Conservation (phyloP, 2,113 vertebrate species). For the Seriola rivoliana region DNA sequence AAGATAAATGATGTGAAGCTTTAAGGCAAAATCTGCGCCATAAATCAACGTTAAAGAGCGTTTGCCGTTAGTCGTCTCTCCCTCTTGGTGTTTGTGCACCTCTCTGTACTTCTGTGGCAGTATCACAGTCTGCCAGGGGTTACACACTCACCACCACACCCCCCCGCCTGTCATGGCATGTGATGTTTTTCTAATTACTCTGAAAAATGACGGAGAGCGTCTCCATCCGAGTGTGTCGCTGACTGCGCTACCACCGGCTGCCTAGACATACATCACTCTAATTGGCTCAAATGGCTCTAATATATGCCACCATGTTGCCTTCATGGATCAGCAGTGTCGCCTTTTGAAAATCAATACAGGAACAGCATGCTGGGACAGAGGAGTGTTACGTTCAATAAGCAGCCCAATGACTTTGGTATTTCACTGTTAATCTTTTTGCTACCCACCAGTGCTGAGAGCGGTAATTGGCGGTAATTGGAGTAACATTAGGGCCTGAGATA, state of each 20-base stretch:
- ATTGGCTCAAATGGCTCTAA: constrained; percentile 83
- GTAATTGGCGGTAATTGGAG: constrained; percentile 74
- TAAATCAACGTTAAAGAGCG: constrained; percentile 74
- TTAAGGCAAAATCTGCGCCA: constrained; percentile 50
- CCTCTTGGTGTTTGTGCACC: constrained; percentile 36
- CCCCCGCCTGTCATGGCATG: constrained; percentile 39
- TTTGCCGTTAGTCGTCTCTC: constrained; percentile 49
- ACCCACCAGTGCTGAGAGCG: constrained; percentile 34
- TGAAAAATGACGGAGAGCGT: constrained; percentile 71
- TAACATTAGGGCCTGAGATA: constrained; percentile 50
- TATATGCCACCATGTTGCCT: constrained; percentile 82
- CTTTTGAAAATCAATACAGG: constrained; percentile 79
- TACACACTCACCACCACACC: constrained; percentile 31
- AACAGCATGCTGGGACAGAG: constrained; percentile 57
- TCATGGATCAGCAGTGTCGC: constrained; percentile 79
- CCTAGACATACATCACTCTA: constrained; percentile 81
- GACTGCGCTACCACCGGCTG: constrained; percentile 51
- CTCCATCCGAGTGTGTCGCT: constrained; percentile 68
- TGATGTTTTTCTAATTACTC: constrained; percentile 82
- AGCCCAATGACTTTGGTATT: constrained; percentile 68
- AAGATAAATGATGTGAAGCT: constrained; percentile 64
- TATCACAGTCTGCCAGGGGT: constrained; percentile 46
- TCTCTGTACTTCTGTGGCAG: constrained; percentile 28
- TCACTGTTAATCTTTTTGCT: constrained; percentile 63
- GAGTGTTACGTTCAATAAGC: constrained; percentile 67